These are phyloP conservation scores for Gobiocypris rarus DNA, from an alignment of 2,113 vertebrate species.

Conservation along the genomic window DNA sequence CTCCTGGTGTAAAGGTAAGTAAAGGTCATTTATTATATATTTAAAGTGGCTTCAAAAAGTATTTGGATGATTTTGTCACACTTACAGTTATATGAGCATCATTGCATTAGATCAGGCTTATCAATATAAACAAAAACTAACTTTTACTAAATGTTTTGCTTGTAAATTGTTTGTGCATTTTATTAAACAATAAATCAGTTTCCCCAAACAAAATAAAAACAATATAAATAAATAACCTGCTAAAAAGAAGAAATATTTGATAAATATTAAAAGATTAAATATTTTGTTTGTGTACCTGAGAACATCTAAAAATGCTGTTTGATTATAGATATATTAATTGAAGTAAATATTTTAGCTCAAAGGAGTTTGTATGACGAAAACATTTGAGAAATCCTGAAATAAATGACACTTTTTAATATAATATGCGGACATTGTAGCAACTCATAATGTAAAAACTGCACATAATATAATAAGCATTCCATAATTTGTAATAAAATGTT, in stretches of 20 bases:
- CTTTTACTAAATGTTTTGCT: too few relatives aligned
- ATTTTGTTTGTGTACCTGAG: background rate
- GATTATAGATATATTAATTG: background rate
- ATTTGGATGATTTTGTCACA: background rate
- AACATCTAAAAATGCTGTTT: background rate
- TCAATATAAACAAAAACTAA: too few relatives aligned
- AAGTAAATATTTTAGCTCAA: background rate
- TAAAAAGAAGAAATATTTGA: too few relatives aligned
- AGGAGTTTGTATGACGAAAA: background rate
- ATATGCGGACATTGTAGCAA: too few relatives aligned
- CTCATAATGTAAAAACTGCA: too few relatives aligned
- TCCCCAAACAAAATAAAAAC: background rate
- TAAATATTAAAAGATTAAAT: background rate
- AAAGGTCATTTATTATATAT: background rate
- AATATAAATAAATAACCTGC: background rate
- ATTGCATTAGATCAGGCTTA: background rate
- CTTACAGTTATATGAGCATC: too few relatives aligned
- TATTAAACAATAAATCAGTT: background rate
- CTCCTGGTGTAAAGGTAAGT: conserved; percentile 26
- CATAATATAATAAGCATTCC: too few relatives aligned
- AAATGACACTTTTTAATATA: background rate
- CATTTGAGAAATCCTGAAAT: background rate
- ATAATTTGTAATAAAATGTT: too few relatives aligned
- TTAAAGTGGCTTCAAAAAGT: background rate
- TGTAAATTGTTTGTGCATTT: background rate